Conservation (phyloP, 2,113 vertebrate species). For the Bolborhynchus lineola region DNA sequence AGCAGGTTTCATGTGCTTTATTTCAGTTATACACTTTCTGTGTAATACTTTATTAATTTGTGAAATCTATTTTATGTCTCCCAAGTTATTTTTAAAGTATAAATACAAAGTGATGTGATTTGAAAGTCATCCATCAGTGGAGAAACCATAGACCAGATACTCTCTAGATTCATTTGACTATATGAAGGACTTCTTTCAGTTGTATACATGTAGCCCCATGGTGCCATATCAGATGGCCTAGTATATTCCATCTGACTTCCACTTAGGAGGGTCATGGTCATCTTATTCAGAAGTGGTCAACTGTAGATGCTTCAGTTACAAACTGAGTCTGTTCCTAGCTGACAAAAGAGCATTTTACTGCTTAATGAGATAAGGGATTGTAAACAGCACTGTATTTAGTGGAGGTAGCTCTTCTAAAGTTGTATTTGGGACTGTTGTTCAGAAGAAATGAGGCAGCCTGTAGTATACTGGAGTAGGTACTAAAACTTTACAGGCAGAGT, state of each 20-base stretch:
- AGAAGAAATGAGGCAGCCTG: background rate
- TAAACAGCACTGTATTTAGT: background rate
- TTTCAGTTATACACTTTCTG: background rate
- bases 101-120: background rate
- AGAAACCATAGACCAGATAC: background rate
- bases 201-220: rapidly evolving
- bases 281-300: background rate
- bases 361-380: background rate
- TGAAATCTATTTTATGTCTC: background rate
- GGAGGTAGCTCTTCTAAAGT: background rate
- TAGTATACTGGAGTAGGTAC: background rate
- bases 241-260: background rate
- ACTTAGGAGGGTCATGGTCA: background rate
- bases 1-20: background rate
- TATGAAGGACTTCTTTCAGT: background rate
- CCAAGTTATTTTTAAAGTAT: background rate
- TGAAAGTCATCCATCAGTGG: rapidly evolving
- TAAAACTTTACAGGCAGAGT: background rate
- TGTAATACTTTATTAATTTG: background rate
- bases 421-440: background rate
- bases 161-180: background rate
- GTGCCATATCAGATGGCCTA: background rate
- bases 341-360: background rate
- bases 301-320: background rate
- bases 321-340: background rate